Evolutionary conservation across 2,888 invertebrate genomes (phyloP), one percentile per base, ranked within the genome.

Genomic region (Chydorus sphaericus): DNA sequence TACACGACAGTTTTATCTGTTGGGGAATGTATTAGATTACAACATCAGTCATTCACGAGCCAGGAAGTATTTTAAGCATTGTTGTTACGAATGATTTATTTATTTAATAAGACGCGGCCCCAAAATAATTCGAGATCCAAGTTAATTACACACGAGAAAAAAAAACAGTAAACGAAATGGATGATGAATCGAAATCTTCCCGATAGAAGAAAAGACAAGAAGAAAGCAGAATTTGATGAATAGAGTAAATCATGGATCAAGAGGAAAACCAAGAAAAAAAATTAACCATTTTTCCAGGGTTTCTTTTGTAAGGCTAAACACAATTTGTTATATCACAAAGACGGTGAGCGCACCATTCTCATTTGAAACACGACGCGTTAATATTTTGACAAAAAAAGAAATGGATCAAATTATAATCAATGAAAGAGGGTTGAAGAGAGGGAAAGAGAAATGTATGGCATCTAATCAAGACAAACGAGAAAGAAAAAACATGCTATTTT

Each of bases 271-370:
- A 8, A 44, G 20, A 20, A 44, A 23, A 20, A 26, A 10, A 44
- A 44, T 28, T 44, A 44, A 23, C 28, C n/a, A n/a, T n/a, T n/a
- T n/a, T n/a, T n/a, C n/a, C n/a, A n/a, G n/a, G n/a, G n/a, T n/a
- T n/a, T n/a, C n/a, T n/a, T n/a, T n/a, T 44, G 44, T 44, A 44
- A 44, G 44, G 44, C 44, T 44, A 44, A 44, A 44, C 44, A 44
- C 44, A 44, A n/a, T 23, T 44, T 44, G 44, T 44, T 44, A 44
- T 44, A 44, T 44, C 44, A 44, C 44, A 44, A 44, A 44, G 44
- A 44, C 44, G 44, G 44, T 44, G 44, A 44, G 44, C 44, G 44
- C 44, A 44, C 44, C 44, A n/a, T n/a, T n/a, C n/a, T n/a, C n/a
- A n/a, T 44, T 44, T 44, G 16, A 16, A 44, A 44, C 44, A 26